phyloP scores from a whole-genome alignment of 2,113 vertebrate genomes.

The Callipepla squamata region DNA sequence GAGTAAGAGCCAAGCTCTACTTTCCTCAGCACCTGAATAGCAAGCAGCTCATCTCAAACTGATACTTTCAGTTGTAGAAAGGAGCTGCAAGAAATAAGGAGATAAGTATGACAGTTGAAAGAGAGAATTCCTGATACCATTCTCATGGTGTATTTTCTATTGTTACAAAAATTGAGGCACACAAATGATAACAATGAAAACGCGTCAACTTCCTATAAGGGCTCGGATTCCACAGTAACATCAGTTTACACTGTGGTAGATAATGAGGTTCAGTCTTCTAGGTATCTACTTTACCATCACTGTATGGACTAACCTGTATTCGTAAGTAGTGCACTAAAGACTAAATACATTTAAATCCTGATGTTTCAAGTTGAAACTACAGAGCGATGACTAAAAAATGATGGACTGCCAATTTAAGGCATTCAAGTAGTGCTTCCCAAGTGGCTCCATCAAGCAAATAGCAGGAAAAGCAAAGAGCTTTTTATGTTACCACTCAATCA shows the following conservation, averaged over 20 bases:
- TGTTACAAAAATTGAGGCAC: constrained; percentile 1
- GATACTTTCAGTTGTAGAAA: background rate
- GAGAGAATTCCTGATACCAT: background rate
- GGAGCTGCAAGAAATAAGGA: background rate
- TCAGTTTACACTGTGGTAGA: background rate
- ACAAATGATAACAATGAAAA: background rate
- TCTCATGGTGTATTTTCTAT: background rate
- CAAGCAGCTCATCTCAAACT: background rate
- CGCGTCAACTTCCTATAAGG: background rate
- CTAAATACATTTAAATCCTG: background rate
- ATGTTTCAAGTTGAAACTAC: background rate
- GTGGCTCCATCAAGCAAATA: background rate
- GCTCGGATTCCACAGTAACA: background rate
- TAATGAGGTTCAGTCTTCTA: background rate
- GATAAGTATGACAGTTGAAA: background rate
- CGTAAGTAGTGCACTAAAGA: background rate
- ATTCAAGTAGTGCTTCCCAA: background rate
- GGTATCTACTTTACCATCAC: background rate
- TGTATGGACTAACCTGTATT: rapidly evolving
- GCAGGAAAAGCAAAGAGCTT: background rate
- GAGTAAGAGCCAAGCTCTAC: background rate
- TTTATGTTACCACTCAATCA: background rate
- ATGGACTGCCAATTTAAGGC: background rate
- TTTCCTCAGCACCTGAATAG: background rate
- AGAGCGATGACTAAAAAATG: background rate